A percentile compares a stretch with the other conserved stretches of the same genome.
phyloP scores from a whole-genome alignment of 2,113 vertebrate species.

The Irena cyanogastra region DNA sequence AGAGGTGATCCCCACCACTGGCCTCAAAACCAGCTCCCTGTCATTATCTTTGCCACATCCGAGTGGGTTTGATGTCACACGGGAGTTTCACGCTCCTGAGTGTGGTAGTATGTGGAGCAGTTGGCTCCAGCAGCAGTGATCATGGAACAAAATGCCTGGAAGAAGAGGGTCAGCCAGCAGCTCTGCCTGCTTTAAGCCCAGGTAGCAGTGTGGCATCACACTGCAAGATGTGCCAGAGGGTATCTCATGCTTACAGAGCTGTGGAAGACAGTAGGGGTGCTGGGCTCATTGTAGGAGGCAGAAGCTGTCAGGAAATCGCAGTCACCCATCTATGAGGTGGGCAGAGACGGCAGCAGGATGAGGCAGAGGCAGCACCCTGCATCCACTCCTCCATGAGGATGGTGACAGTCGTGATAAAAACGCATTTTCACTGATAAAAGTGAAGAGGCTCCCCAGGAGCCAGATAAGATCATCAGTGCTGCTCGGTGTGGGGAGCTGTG shows the following conservation, averaged over 20 bases:
- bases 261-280: neutral
- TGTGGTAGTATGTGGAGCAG: neutral
- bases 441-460: neutral
- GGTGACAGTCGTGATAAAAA: neutral
- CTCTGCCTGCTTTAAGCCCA: neutral
- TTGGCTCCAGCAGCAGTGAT: neutral
- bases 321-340: neutral
- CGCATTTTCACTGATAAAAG: neutral
- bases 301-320: neutral
- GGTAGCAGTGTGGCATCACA: neutral
- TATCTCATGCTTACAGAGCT: neutral
- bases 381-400: neutral
- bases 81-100: fast-evolving
- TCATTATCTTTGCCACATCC: neutral
- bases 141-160: neutral
- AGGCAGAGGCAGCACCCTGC: neutral
- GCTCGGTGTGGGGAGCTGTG: neutral
- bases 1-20: fast-evolving
- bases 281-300: neutral
- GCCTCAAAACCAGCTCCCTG: neutral
- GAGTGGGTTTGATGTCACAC: neutral
- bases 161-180: neutral
- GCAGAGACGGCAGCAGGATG: neutral
- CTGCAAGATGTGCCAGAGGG: neutral
- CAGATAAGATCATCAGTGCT: neutral